Evolutionary conservation across 2,888 invertebrate genomes (phyloP), one percentile per base, ranked within the genome.

Genomic region (Rhimphoctona megacephalus): DNA sequence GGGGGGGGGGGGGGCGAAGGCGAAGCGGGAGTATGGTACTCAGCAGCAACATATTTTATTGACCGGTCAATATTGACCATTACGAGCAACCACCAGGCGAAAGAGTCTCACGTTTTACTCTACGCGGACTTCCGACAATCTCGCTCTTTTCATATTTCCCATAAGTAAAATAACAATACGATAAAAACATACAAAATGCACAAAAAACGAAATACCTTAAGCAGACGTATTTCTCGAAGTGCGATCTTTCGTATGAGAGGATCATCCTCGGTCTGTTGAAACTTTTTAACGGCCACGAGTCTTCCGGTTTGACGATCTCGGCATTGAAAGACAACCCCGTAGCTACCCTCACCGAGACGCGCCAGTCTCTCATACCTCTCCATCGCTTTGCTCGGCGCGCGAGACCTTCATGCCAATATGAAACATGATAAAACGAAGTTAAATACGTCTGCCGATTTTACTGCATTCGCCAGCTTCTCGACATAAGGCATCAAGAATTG

Each of bases 241-340:
- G 99, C 99, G 89, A 99, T 99, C 95, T 99, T 99, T 92, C 99
- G 96, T 89, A 99, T 99, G 70, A 99, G 96, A 11, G 98, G 98
- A 95, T 99, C 99, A 93, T 99, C 99, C 94, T 99, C 99, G 84
- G 98, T 98, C 95, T 99, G 99, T 17, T 99, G 97, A 94, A 99
- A 99, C 94, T 99, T 98, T 95, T 99, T 99, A 87, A 99, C 98
- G 64, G 99, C 99, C 64, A 99, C 99, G 85, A 99, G 95, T 93
- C 98, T 98, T 25, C 99, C 98, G 1, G 98, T 98, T 92, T 99
- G 99, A 85, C 98, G 96, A 95, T 99, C 98, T 82, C 98, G 96
- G 94, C 99, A 99, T 94, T 99, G 99, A 95, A 99, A 98, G 89
- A 99, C 99, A 91, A 99, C 97, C 19, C 99, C 98, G 95, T 99